Evolutionary conservation across 2,113 vertebrate genomes (phyloP).

Genomic region (Melanotaenia duboulayi): DNA sequence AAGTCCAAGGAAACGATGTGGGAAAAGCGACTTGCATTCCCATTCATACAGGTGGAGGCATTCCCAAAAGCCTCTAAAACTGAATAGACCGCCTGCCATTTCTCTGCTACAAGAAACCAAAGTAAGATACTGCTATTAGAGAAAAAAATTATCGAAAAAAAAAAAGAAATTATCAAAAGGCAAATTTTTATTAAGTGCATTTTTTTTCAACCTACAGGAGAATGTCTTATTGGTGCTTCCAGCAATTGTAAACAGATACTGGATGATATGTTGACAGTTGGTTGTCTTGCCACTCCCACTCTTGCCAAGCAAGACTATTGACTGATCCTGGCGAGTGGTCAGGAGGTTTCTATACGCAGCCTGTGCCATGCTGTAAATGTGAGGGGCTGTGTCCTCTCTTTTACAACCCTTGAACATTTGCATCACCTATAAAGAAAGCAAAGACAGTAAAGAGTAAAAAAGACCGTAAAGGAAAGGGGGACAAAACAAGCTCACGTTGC

Average conservation of each 20-base stretch:
- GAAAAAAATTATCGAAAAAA: no score
- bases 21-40: slow-evolving; percentile 93
- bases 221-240: slow-evolving; percentile 91
- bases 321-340: slow-evolving; percentile 95
- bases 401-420: slow-evolving; percentile 98
- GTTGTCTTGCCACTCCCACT: slow-evolving; percentile 96
- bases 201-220: slow-evolving; percentile 83
- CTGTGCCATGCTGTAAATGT: slow-evolving; percentile 94
- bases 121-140: neutral
- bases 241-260: slow-evolving; percentile 91
- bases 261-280: slow-evolving; percentile 94
- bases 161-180: no score
- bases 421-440: slow-evolving; percentile 87
- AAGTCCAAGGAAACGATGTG: slow-evolving; percentile 96
- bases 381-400: slow-evolving; percentile 91
- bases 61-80: slow-evolving; percentile 97
- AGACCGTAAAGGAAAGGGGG: neutral
- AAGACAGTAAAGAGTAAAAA: neutral
- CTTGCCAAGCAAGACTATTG: slow-evolving; percentile 89
- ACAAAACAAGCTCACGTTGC: neutral
- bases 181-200: neutral
- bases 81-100: slow-evolving; percentile 96
- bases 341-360: slow-evolving; percentile 92
- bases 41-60: slow-evolving; percentile 88
- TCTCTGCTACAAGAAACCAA: slow-evolving; percentile 84